Conservation (phyloP, 2,888 invertebrate genomes). For the Ennomos erosarius region DNA sequence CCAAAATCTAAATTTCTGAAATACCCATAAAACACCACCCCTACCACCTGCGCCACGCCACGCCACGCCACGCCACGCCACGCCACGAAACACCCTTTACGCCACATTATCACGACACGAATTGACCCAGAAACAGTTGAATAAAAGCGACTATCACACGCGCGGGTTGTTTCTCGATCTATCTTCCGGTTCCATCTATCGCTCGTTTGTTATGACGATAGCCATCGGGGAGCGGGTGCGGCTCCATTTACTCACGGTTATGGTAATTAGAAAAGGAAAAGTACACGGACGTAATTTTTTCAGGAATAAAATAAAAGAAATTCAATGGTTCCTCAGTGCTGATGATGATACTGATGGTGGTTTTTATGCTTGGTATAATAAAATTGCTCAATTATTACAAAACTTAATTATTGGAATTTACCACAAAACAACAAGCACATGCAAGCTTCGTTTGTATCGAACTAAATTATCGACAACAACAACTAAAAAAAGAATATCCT, state of each 20-base stretch:
- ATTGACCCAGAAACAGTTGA: slow-evolving; percentile 23
- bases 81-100: slow-evolving; percentile 3
- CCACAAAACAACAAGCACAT: too few relatives aligned
- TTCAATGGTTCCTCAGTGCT: too few relatives aligned
- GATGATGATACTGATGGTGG: too few relatives aligned
- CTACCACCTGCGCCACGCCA: not conserved
- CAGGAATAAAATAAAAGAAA: too few relatives aligned
- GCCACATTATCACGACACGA: slow-evolving; percentile 3
- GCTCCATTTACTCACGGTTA: slow-evolving; percentile 20
- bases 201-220: slow-evolving; percentile 43
- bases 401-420: too few relatives aligned
- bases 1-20: not conserved
- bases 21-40: not conserved
- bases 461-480: too few relatives aligned
- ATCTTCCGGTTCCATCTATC: slow-evolving; percentile 17
- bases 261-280: too few relatives aligned
- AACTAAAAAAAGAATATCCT: too few relatives aligned
- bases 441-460: too few relatives aligned
- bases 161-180: slow-evolving; percentile 24
- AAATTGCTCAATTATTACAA: too few relatives aligned
- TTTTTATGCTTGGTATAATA: too few relatives aligned
- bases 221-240: slow-evolving; percentile 27
- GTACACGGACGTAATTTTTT: too few relatives aligned
- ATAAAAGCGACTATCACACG: slow-evolving; percentile 30
- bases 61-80: slow-evolving; percentile 1